Conservation (phyloP, 1,140 invertebrate species). For the Aplysia californica region DNA sequence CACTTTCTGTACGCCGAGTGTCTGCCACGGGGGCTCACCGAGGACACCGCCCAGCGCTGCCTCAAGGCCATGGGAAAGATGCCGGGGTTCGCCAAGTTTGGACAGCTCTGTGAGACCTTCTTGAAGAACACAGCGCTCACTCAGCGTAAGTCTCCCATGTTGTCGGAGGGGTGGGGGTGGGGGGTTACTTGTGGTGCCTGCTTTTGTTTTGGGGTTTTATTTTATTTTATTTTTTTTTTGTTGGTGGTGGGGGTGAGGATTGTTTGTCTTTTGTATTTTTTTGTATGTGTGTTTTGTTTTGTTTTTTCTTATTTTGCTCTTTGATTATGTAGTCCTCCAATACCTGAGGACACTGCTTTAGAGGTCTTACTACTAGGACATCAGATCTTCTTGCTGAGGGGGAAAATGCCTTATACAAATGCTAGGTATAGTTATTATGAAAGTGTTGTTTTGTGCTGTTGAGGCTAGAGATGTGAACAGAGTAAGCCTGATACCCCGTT, state of each 20-base stretch:
- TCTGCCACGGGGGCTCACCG: constrained; percentile 71
- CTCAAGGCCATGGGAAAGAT: constrained; percentile 70
- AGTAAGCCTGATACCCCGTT: no score
- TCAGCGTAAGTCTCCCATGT: constrained; percentile 77
- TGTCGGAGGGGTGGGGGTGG: no score
- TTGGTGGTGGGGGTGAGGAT: not conserved
- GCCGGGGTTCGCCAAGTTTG: constrained; percentile 71
- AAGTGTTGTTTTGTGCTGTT: no score
- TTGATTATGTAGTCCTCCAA: not conserved
- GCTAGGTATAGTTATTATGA: no score
- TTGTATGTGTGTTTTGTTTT: not conserved
- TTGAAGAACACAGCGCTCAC: constrained; percentile 74
- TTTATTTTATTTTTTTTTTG: not conserved
- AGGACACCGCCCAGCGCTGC: constrained; percentile 71
- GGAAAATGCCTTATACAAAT: no score
- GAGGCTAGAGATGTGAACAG: no score
- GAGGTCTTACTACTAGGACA: no score
- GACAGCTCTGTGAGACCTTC: constrained; percentile 73
- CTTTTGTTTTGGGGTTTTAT: not conserved
- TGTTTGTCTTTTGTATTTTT: not conserved
- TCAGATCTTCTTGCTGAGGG: no score
- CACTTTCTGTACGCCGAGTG: constrained; percentile 77
- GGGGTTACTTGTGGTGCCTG: no score
- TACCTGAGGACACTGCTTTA: not conserved
- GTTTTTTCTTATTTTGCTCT: not conserved